Base-by-base conservation (phyloP, 2,888 invertebrate genomes). In the Unio delphinus region DNA sequence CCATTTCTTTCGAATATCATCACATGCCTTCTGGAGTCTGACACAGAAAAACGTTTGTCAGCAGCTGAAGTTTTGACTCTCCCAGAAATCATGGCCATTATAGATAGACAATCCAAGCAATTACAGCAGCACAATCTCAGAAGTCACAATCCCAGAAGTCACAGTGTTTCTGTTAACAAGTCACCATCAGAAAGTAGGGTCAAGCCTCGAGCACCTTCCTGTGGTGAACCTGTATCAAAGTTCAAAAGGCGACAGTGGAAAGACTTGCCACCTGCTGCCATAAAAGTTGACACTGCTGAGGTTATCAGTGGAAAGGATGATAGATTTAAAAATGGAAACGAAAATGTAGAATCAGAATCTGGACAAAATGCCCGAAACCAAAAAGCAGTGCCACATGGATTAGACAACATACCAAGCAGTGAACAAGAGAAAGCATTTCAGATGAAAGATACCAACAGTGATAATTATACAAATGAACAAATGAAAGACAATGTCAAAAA, bases 31-130 rank as follows among this genome's bases (percentile, higher is more conserved):
- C 74, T 88, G 17, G 69, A 80, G 17, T 69, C 77, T 20, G 73
- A 81, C 20, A 82, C 87, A 54, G 78, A 76, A n/a, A 66, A 73
- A 7, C 69, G 87, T 55, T 83, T 85, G 5, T 74, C 83, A 15
- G 85, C 88, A 8, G 74, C 74, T 56, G 80, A 84, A 63, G 60
- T 85, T 20, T 73, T 85, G 30, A 71, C 63, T 20, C 68, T 86
- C 17, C 80, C 84, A 15, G 73, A 78, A 15, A 61, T 86, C n/a
- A 75, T 79, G 65, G 68, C 74, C 20, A 23, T 70, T 8, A 63
- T 66, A 17, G 15, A 17, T 1, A n/a, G 5, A 20, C 66, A 63
- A 17, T 45, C 11, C 15, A 45, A 45, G 15, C 65, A 67, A n/a
- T 65, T 59, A 34, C 67, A 65, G 17, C 67, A 69, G 18, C 59